Evolutionary conservation across 2,888 invertebrate species (phyloP).

Genomic region (Temnothorax unifasciatus): DNA sequence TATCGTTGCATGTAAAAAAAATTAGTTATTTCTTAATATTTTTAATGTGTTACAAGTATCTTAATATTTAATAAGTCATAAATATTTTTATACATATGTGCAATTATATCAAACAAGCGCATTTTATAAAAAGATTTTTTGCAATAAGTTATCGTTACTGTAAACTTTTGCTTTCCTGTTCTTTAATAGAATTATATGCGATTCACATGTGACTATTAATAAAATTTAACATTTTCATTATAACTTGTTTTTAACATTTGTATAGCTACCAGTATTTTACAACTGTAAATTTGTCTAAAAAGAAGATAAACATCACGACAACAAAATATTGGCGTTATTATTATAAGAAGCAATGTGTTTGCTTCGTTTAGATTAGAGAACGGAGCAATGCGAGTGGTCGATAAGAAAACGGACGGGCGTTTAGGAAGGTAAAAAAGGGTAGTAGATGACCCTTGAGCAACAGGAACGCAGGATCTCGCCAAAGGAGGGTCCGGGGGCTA

Average conservation of each 20-base stretch:
- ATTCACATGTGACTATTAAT: not conserved
- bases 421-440: slow-evolving; percentile 83
- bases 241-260: not conserved
- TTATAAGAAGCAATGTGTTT: not conserved
- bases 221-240: not conserved
- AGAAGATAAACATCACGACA: not conserved
- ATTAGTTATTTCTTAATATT: not conserved
- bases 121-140: not conserved
- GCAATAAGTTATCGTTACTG: not conserved
- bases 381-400: not conserved
- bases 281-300: not conserved
- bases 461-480: slow-evolving; percentile 81
- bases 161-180: not conserved
- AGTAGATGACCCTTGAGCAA: slow-evolving; percentile 83
- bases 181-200: not conserved
- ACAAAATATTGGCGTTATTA: not conserved
- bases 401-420: slow-evolving; percentile 32
- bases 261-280: not conserved
- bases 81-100: not conserved
- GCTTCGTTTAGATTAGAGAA: too few relatives aligned
- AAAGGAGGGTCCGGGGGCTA: slow-evolving; percentile 52
- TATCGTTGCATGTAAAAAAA: not conserved
- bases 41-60: not conserved
- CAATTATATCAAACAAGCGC: not conserved
- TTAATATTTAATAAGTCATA: not conserved